Percentiles rank a stretch among this genome's conserved stretches.
phyloP scores from a whole-genome alignment of 2,797 vertebrate genomes.

The Valencia hispanica region DNA sequence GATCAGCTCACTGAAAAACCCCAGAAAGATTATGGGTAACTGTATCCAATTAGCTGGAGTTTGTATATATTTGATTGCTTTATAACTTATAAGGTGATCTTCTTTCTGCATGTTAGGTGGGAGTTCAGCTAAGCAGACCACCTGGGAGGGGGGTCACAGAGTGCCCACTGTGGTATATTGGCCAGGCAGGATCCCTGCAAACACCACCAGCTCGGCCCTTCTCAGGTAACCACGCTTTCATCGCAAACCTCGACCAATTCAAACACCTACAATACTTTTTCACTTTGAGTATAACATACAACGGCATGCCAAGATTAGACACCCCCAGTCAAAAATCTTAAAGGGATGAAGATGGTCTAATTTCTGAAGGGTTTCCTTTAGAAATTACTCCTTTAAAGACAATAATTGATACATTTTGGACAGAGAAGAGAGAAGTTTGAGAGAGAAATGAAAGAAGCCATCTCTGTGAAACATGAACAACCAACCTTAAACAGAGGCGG shows the following conservation, averaged over 20 bases:
- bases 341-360: too few species aligned
- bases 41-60: not conserved
- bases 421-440: too few species aligned
- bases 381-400: too few species aligned
- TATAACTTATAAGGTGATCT: not conserved
- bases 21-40: not conserved
- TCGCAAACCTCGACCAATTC: not conserved
- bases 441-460: too few species aligned
- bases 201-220: conserved; percentile 82
- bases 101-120: conserved; percentile 81
- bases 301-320: too few species aligned
- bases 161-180: conserved; percentile 91
- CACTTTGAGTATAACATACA: too few species aligned
- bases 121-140: conserved; percentile 91
- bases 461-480: too few species aligned
- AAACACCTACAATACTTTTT: not conserved
- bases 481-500: too few species aligned
- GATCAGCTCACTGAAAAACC: not conserved
- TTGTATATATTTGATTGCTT: not conserved
- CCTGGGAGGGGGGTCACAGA: conserved; percentile 97
- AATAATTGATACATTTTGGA: too few species aligned
- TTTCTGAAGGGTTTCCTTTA: too few species aligned
- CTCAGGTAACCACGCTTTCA: conserved; percentile 81
- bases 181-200: conserved; percentile 84
- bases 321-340: too few species aligned